Evolutionary conservation across 2,888 invertebrate species (phyloP), one percentile per base, ranked within the genome.

Genomic region (Synanthedon tipuliformis): DNA sequence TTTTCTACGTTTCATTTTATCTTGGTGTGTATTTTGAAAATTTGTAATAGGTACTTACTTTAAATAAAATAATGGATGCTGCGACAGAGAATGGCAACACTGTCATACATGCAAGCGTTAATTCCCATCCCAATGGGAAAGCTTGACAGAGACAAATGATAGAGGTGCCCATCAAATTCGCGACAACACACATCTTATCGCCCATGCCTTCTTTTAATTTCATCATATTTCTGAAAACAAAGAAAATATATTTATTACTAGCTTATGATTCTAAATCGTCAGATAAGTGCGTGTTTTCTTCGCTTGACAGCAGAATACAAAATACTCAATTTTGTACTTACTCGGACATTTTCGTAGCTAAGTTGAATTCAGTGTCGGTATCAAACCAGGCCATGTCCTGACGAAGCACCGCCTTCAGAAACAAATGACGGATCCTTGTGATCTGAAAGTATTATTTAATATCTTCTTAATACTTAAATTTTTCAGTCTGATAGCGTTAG

Each of bases 121-220:
- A 79, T 68, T 95, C 91, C 96, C 96, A 96, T 40, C 95, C 95
- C 61, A 93, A 90, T 0, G 92, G 83, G 63, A 96, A 92, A 0
- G 95, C 93, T 34, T 92, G 89, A 45, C 90, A 80, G 41, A 95
- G 81, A 18, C 93, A 92, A 27, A 92, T 88, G 10, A 95, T 71
- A 58, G 92, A 92, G 0, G 93, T 92, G 52, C 92, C 90, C 49
- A 92, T 78, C 52, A 94, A 89, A 67, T 93, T 94, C 0, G 91
- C 82, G 52, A 94, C 92, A 54, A 93, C 91, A 0, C 92, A 91
- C n/a, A 95, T 74, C 75, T 95, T 95, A 66, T 95, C 95, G 0
- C 94, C 94, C 58, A 95, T 93, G 0, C 95, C 95, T 57, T 94
- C 94, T 66, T 94, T 93, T 59, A 96, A 86, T 75, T 92, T 93